phyloP scores from a whole-genome alignment of 2,797 vertebrate genomes.

The Myotis pilosus region DNA sequence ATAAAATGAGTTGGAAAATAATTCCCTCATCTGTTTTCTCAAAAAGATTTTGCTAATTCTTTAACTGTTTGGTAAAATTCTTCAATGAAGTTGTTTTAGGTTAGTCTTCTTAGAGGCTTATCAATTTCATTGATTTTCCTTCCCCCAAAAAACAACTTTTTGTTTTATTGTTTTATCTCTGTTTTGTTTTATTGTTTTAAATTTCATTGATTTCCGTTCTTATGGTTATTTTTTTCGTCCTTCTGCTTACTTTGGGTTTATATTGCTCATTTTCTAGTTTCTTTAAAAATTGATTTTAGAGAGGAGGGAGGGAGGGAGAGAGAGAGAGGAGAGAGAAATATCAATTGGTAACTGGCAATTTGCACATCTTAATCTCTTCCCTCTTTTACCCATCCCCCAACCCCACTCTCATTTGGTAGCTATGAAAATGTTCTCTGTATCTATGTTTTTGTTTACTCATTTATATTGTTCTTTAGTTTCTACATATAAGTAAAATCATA shows the following conservation, averaged over 20 bases:
- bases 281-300: not conserved
- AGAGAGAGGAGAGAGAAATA: not conserved
- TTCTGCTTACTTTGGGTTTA: not conserved
- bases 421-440: too few relatives aligned
- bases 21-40: not conserved
- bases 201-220: not conserved
- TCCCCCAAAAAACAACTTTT: not conserved
- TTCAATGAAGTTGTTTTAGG: not conserved
- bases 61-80: not conserved
- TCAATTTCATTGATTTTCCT: not conserved
- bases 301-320: too few relatives aligned
- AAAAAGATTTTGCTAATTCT: not conserved
- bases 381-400: too few relatives aligned
- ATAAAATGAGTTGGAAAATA: conserved; percentile 5
- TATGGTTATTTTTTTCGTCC: not conserved
- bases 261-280: not conserved
- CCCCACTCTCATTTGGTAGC: too few relatives aligned
- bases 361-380: too few relatives aligned
- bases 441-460: too few relatives aligned
- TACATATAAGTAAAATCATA: too few relatives aligned
- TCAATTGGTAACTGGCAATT: not conserved
- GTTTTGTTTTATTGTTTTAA: not conserved
- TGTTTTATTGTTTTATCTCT: conserved; percentile 2
- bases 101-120: conserved; percentile 2
- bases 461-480: too few relatives aligned